Evolutionary conservation across 2,888 invertebrate genomes (phyloP), one percentile per base, ranked within the genome.

Genomic region (Rhogogaster chlorosoma): DNA sequence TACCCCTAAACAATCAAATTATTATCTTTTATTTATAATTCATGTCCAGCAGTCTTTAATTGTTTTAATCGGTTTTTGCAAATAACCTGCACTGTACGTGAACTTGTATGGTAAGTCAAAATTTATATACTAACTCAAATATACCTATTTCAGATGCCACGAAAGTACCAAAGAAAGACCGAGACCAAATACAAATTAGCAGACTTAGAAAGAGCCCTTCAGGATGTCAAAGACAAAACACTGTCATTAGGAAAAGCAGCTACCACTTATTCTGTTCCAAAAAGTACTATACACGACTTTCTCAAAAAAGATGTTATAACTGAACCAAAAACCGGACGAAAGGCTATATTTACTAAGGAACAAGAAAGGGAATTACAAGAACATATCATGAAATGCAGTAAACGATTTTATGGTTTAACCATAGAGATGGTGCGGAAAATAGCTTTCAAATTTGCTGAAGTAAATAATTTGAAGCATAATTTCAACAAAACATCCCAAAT

Each of bases 391-490:
- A 70, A 36, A 70, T 70, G 84, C 85, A 29, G 87, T 87, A 70
- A 85, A 84, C 45, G 85, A 73, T 86, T 84, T 77, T 67, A 84
- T 83, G 42, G 85, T 53, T 83, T 86, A 86, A 88, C 86, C 3
- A 86, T 86, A 83, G 83, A 87, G 26, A 86, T 84, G 85, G 82
- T 88, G 2, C 87, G 88, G 0, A 84, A 86, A 88, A 87, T 88
- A 73, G 89, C 88, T 18, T 89, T 84, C 80, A 32, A 70, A 70
- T 89, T 87, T 88, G 88, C 87, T 22, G 87, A 89, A 84, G 67
- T 57, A n/a, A 88, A 88, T 85, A 82, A 88, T 36, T 67, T 89
- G n/a, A 85, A 84, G 73, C 87, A 88, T 36, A 87, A 86, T 87
- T 89, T 89, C 86, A 83, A 89, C 84, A 85, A 86, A 85, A 86